Percentiles rank a stretch among this genome's conserved stretches.
Evolutionary conservation across 2,888 invertebrate species (phyloP).

Genomic region (Caradrina clavipalpis): DNA sequence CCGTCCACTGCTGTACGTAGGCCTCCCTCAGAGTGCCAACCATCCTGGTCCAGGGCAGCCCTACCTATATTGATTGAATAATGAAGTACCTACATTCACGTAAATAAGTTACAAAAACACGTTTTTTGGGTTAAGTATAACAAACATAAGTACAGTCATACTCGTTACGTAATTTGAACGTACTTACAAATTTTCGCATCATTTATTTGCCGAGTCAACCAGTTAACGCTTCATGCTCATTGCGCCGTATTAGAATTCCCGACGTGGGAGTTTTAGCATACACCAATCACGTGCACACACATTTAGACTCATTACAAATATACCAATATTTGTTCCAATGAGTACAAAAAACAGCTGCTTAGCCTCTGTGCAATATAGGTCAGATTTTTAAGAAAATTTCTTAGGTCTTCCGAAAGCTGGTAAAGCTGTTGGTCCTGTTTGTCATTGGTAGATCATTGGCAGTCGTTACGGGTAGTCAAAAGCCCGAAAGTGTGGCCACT

Average conservation of each 20-base stretch:
- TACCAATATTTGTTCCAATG: constrained; percentile 1
- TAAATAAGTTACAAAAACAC: constrained; percentile 9
- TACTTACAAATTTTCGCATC: constrained; percentile 14
- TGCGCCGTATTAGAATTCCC: constrained; percentile 7
- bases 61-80: too few relatives aligned
- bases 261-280: constrained; percentile 1
- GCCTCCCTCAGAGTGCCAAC: too few relatives aligned
- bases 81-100: background rate
- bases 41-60: too few relatives aligned
- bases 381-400: background rate
- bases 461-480: too few relatives aligned
- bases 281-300: constrained; percentile 3
- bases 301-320: constrained; percentile 6
- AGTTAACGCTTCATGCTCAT: constrained; percentile 25
- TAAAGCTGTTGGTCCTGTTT: too few relatives aligned
- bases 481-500: too few relatives aligned
- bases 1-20: too few relatives aligned
- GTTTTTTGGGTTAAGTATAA: constrained; percentile 5
- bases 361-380: background rate
- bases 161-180: constrained; percentile 11
- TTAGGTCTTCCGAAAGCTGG: too few relatives aligned
- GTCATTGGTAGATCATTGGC: too few relatives aligned
- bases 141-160: background rate
- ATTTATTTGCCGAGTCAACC: constrained; percentile 20
- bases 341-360: constrained; percentile 1